These are phyloP conservation scores for Muraenolepis orangiensis DNA, from an alignment of 2,797 vertebrate genomes.

Conservation along the genomic window DNA sequence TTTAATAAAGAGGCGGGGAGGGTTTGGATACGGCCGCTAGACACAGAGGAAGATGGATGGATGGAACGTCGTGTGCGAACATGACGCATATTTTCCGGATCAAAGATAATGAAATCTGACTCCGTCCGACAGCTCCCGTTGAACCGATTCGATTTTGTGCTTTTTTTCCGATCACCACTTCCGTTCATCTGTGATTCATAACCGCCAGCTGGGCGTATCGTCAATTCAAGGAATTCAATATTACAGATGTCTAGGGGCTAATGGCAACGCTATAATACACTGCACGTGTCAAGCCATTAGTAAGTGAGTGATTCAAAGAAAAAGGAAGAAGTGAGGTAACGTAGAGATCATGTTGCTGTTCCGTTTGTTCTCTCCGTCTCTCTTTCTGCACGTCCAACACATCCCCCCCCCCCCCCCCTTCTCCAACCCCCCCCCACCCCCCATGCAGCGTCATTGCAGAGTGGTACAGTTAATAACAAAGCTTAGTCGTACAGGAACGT, in stretches of 20 bases:
- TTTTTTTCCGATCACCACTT: background rate
- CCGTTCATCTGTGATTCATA: background rate
- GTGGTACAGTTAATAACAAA: slow-evolving; percentile 10
- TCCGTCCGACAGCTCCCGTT: background rate
- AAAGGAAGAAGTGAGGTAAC: background rate
- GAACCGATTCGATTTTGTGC: background rate
- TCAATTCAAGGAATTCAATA: background rate
- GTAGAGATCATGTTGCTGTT: background rate
- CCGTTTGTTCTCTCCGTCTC: background rate
- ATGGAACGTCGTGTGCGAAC: too few species aligned
- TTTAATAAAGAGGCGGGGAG: background rate
- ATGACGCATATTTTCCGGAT: too few species aligned
- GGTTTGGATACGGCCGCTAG: too few species aligned
- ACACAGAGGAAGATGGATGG: too few species aligned
- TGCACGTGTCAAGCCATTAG: background rate
- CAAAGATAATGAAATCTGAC: background rate
- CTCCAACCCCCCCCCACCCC: background rate
- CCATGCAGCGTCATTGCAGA: background rate
- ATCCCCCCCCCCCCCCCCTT: too few species aligned
- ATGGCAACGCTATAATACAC: background rate
- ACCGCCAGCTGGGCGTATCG: background rate
- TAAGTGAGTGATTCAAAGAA: background rate
- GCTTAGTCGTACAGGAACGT: too few species aligned
- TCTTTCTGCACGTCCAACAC: background rate
- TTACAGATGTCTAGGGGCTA: background rate